Evolutionary conservation across 2,797 vertebrate species (phyloP).

Genomic region (Trachops cirrhosus): DNA sequence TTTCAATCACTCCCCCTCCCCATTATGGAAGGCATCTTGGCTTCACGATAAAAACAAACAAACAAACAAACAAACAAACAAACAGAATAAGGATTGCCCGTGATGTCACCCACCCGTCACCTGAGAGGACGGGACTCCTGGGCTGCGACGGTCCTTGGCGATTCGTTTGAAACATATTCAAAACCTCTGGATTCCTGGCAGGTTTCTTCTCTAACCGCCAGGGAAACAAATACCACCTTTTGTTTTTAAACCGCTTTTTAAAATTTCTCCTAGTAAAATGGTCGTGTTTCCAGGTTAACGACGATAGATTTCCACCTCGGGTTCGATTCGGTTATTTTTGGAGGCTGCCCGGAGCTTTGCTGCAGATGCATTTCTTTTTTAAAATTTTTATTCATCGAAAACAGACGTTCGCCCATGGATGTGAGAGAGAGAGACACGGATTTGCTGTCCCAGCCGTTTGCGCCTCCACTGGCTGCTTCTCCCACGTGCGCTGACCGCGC

Average conservation of each 20-base stretch:
- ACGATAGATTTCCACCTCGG: rapidly evolving
- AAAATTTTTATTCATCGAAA: neutral
- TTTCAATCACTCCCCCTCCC: neutral
- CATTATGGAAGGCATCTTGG: neutral
- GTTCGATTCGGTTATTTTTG: neutral
- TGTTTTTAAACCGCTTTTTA: neutral
- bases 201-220: neutral
- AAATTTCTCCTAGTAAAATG: neutral
- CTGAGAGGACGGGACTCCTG: rapidly evolving
- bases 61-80: neutral
- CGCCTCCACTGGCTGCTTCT: neutral
- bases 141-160: rapidly evolving
- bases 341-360: neutral
- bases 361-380: neutral
- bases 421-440: neutral
- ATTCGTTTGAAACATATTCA: neutral
- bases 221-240: neutral
- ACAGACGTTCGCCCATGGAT: rapidly evolving
- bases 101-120: neutral
- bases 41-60: neutral
- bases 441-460: too few species aligned
- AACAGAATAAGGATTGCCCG: neutral
- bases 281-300: neutral
- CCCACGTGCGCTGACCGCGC: too few species aligned
- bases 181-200: neutral